Conservation (phyloP, 2,797 vertebrate species). For the Intellagama lesueurii region DNA sequence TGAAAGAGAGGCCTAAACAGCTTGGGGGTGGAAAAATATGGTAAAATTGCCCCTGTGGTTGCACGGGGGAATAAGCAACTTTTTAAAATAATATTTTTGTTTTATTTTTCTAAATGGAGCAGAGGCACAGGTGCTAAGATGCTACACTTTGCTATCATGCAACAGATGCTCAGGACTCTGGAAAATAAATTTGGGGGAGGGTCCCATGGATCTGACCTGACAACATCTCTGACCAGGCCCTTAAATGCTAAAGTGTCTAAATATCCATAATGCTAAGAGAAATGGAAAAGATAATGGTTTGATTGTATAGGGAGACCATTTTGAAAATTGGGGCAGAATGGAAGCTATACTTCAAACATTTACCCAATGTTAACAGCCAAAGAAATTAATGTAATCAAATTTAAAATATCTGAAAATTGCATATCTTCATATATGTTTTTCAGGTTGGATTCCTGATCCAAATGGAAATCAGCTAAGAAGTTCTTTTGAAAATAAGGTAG, state of each 20-base stretch:
- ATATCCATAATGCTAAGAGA: not conserved
- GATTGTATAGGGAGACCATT: not conserved
- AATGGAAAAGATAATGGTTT: not conserved
- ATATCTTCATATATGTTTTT: constrained; percentile 69
- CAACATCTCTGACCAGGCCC: not conserved
- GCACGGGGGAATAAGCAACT: no score
- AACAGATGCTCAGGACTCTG: no score
- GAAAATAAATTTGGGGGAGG: no score
- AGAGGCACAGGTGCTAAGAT: no score
- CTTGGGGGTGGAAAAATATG: no score
- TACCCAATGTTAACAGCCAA: not conserved
- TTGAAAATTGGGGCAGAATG: not conserved
- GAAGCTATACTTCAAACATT: not conserved
- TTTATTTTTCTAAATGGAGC: no score
- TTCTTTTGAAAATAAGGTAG: constrained; percentile 58
- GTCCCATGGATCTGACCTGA: no score
- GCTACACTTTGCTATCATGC: no score
- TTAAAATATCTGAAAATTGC: constrained; percentile 23
- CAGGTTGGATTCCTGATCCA: constrained; percentile 61
- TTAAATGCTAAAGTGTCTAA: not conserved
- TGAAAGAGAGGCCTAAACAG: no score
- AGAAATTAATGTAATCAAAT: not conserved
- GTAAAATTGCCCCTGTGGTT: no score
- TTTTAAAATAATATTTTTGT: no score
- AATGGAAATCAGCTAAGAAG: constrained; percentile 30